These are phyloP conservation scores for Agrotis puta DNA, from an alignment of 2,888 invertebrate species.

Conservation along the genomic window DNA sequence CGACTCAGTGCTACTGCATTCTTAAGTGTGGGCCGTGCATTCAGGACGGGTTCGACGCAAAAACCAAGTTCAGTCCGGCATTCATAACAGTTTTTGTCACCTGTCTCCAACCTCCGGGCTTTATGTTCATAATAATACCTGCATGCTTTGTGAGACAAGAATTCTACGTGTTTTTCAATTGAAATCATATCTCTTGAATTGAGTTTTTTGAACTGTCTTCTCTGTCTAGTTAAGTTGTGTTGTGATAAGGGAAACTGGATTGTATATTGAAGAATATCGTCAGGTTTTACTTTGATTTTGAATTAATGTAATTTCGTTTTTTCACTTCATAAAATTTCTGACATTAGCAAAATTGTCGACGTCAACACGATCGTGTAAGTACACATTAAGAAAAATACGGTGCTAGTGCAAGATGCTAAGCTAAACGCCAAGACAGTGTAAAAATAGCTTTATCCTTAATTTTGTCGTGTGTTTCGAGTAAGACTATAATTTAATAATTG, in stretches of 20 bases:
- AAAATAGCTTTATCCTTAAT: not conserved
- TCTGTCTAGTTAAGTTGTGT: conserved; percentile 30
- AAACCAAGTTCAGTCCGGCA: conserved; percentile 80
- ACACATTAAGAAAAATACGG: too few species aligned
- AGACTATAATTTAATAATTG: not conserved
- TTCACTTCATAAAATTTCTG: too few species aligned
- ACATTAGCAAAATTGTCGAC: too few species aligned
- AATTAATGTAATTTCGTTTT: too few species aligned
- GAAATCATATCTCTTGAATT: conserved; percentile 53
- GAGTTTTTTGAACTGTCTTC: conserved; percentile 25
- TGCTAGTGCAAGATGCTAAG: not conserved
- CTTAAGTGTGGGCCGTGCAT: conserved; percentile 78
- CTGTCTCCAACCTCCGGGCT: conserved; percentile 76
- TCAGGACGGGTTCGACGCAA: conserved; percentile 83
- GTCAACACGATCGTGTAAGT: too few species aligned
- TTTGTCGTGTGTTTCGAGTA: not conserved
- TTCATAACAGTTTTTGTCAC: conserved; percentile 88
- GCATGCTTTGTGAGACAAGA: conserved; percentile 70
- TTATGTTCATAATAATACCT: conserved; percentile 77
- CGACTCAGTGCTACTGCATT: conserved; percentile 75
- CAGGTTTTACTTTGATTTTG: not conserved
- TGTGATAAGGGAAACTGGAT: not conserved
- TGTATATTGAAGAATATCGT: too few species aligned
- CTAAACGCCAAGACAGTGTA: not conserved
- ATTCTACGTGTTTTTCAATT: conserved; percentile 70